phyloP scores from a whole-genome alignment of 2,888 invertebrate genomes.

The Spodoptera picta region DNA sequence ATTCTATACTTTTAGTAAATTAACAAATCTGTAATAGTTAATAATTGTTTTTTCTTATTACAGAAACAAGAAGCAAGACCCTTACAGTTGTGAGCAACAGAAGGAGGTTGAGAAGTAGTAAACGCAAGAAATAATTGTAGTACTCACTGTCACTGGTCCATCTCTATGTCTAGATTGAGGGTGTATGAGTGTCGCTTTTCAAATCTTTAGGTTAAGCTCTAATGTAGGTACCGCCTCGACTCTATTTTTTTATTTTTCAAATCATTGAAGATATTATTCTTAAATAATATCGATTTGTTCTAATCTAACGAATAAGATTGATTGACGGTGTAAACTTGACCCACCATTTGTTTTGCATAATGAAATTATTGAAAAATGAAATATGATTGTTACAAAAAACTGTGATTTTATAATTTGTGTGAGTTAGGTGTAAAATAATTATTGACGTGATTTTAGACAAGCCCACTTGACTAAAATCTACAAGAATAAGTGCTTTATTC shows the following conservation, averaged over 20 bases:
- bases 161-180: conserved; percentile 17
- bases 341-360: conserved; percentile 47
- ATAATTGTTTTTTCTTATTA: conserved; percentile 46
- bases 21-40: too few relatives aligned
- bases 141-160: neutral
- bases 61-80: conserved; percentile 66
- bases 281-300: conserved; percentile 27
- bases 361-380: conserved; percentile 30
- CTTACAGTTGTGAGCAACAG: conserved; percentile 66
- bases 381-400: conserved; percentile 48
- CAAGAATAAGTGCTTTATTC: conserved; percentile 34
- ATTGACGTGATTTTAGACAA: conserved; percentile 22
- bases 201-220: conserved; percentile 51
- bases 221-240: conserved; percentile 51
- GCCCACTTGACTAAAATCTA: conserved; percentile 19
- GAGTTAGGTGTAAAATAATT: conserved; percentile 28
- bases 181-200: conserved; percentile 45
- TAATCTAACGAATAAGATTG: conserved; percentile 28
- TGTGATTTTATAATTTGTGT: conserved; percentile 58
- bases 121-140: conserved; percentile 64
- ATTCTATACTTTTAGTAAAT: too few relatives aligned
- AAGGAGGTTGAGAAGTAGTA: conserved; percentile 75
- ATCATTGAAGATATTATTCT: conserved; percentile 21
- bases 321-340: conserved; percentile 41
- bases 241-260: conserved; percentile 30